Evolutionary conservation across 1,140 invertebrate species (phyloP), one percentile per base, ranked within the genome.

Genomic region (Cotesia glomerata): DNA sequence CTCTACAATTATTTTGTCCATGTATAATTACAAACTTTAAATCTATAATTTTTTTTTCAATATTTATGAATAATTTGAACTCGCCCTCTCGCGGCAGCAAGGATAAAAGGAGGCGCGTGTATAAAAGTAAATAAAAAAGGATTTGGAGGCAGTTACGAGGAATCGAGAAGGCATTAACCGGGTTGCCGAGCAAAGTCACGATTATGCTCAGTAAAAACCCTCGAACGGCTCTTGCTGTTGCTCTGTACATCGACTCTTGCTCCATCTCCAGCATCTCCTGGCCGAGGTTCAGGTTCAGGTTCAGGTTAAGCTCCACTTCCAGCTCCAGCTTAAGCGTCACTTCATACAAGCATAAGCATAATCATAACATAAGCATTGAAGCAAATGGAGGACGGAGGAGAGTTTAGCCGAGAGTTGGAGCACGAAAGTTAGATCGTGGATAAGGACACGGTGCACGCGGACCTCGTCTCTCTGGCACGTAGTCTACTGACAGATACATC

Each of bases 401-500:
- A 77, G 67, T 62, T 69, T 26, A 26, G 26, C 1, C 71, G 68
- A 13, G 71, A 73, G 72, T 54, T 67, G 5, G 51, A 45, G 39
- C 39, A 45, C 39, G 39, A 45, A 45, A 45, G 7, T 45, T 11
- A 9, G 39, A 45, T 45, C 39, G 39, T 7, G 8, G 65, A 73
- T 67, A 67, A 62, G 66, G 58, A 69, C 18, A 54, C 70, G 16
- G 66, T 69, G 65, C 65, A 69, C 66, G 52, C 52, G 66, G 52
- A 58, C 39, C 39, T 45, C 39, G 34, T 14, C 66, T 39, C 66
- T 69, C 51, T 64, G 69, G 56, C 64, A 72, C 71, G 68, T 54
- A 71, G 63, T 16, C 74, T 59, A 45, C 79, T 81, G 79, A 81
- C 78, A 81, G 79, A 81, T 81, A 81, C 78, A 77, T 81, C 79